These are phyloP conservation scores for Ophthalmotilapia sp. DNA, from an alignment of 2,113 vertebrate species.

Conservation along the genomic window DNA sequence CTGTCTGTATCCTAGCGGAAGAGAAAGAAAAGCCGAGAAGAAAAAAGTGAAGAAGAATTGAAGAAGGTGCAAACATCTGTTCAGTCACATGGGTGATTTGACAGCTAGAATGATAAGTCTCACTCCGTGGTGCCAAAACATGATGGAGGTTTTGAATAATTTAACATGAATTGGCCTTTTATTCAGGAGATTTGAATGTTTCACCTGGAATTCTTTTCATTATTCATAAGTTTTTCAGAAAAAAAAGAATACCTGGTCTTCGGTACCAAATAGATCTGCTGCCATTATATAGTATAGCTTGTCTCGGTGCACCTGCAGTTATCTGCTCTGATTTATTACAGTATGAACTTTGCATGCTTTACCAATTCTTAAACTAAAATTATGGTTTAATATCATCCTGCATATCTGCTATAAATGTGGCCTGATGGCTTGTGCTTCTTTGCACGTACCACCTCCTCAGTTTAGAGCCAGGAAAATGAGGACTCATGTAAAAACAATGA, in stretches of 20 bases:
- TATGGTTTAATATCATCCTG: not conserved
- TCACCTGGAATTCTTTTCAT: not conserved
- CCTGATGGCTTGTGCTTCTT: not conserved
- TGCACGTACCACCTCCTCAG: not conserved
- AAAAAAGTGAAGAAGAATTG: not conserved
- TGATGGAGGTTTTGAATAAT: constrained; percentile 10
- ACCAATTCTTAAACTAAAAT: not conserved
- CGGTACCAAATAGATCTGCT: not conserved
- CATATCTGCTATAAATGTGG: not conserved
- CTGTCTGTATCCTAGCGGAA: not conserved
- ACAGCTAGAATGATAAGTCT: constrained; percentile 26
- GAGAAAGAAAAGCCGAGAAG: not conserved
- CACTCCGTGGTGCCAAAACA: not conserved
- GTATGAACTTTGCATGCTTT: not conserved
- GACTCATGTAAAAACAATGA: not conserved
- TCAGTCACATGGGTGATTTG: constrained; percentile 32
- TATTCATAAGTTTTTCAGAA: not conserved
- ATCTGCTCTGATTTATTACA: not conserved
- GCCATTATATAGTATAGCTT: not conserved
- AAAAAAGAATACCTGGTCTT: not conserved
- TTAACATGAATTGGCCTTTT: not conserved
- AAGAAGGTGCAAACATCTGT: constrained; percentile 47
- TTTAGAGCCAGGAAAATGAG: not conserved
- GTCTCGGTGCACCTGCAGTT: not conserved
- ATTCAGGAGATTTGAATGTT: not conserved